Conservation (phyloP, 2,113 vertebrate species). For the Notothenia coriiceps region DNA sequence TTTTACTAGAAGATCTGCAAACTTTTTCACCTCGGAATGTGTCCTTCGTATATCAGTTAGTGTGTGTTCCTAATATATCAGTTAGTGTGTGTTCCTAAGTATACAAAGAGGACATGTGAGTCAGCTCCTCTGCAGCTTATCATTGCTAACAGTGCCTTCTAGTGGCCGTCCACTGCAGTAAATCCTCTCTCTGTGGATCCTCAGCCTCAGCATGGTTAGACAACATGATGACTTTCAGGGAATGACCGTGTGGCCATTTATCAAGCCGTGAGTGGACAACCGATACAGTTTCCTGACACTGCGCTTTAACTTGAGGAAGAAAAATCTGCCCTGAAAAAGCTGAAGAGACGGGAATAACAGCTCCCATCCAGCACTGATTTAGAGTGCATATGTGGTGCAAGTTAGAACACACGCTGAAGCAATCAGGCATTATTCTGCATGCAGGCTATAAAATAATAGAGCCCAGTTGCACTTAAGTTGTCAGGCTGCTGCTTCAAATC, state of each 20-base stretch:
- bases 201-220: slow-evolving; percentile 11
- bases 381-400: slow-evolving; percentile 49
- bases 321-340: slow-evolving; percentile 13
- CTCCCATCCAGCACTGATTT: slow-evolving; percentile 38
- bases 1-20: too few relatives aligned
- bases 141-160: slow-evolving; percentile 85
- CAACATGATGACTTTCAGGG: slow-evolving; percentile 29
- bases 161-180: slow-evolving; percentile 59
- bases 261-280: slow-evolving; percentile 41
- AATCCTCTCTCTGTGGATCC: slow-evolving; percentile 15
- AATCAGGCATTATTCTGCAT: slow-evolving; percentile 60
- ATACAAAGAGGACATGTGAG: not conserved
- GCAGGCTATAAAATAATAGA: slow-evolving; percentile 54
- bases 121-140: slow-evolving; percentile 30
- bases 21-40: too few relatives aligned
- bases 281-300: slow-evolving; percentile 40
- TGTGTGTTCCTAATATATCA: not conserved
- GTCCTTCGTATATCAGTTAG: not conserved
- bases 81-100: slow-evolving; percentile 13
- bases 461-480: slow-evolving; percentile 56
- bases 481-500: slow-evolving; percentile 56
- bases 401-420: slow-evolving; percentile 62
- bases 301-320: slow-evolving; percentile 13
- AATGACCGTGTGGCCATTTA: slow-evolving; percentile 20
- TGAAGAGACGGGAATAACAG: slow-evolving; percentile 56